Evolutionary conservation across 1,140 invertebrate species (phyloP), one percentile per base, ranked within the genome.

Genomic region (Pseudobourletiella spinata): DNA sequence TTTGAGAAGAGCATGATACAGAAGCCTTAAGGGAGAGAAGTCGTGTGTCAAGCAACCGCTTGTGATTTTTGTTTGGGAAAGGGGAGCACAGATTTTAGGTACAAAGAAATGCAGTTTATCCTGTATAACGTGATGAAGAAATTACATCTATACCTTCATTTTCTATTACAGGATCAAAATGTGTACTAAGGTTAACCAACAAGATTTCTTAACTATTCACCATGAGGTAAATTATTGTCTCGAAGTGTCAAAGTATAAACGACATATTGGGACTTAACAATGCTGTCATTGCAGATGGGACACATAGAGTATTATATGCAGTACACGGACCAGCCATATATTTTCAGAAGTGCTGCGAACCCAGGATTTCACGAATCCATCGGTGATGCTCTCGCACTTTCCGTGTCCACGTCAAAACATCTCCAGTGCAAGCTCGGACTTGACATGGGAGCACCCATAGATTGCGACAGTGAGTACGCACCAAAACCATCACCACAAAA

Each of bases 1-100:
- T 92, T 88, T 88, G 74, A 86, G 60, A 83, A 84, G 59, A 89
- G 87, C 1, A 86, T 92, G 39, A 79, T 91, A 43, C 83, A 85
- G 68, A 91, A 89, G 70, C 87, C 87, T 0, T 86, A 89, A 72
- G 79, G 86, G 46, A 83, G 91, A 30, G 79, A 92, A 18, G n/a
- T n/a, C n/a, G 82, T 58, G 55, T 76, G 57, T 57, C 74, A 76
- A 46, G 75, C 74, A 8, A 74, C 78, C 0, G 79, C 79, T 18
- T 79, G 78, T 75, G 52, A 61, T 46, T 61, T 61, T 20, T 61
- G 29, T 22, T 77, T 57, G 71, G 71, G 6, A 11, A 71, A 72
- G 63, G 76, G 78, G 57, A 67, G 71, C 25, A 74, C 67, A 62
- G 75, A 75, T 66, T 77, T 74, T 68, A 67, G 74, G 74, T 72